Conservation (phyloP, 2,888 invertebrate species). For the Amphipoea lucens region DNA sequence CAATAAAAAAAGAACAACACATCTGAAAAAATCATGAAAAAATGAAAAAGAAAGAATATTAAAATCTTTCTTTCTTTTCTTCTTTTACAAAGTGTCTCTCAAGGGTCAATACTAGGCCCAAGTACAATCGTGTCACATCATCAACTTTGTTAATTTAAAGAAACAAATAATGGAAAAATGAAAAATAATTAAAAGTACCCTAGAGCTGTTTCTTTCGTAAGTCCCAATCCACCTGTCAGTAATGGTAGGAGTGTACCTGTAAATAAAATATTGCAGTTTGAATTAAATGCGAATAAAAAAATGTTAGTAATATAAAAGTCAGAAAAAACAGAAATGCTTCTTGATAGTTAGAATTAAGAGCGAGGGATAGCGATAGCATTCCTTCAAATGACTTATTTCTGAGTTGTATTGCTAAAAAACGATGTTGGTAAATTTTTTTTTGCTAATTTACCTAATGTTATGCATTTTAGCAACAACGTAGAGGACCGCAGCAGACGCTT, state of each 20-base stretch:
- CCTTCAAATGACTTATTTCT: not conserved
- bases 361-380: not conserved
- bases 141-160: not conserved
- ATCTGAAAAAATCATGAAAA: too few species aligned
- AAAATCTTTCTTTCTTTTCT: not conserved
- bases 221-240: slow-evolving; percentile 78
- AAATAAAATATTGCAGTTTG: slow-evolving; percentile 28
- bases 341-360: not conserved
- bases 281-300: not conserved
- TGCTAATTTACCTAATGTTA: slow-evolving; percentile 73
- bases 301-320: not conserved
- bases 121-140: too few species aligned
- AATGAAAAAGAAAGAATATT: not conserved
- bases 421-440: not conserved
- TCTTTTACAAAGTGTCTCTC: not conserved
- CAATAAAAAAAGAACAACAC: too few species aligned
- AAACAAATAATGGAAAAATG: not conserved
- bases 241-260: slow-evolving; percentile 75
- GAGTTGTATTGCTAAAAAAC: not conserved
- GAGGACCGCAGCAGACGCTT: slow-evolving; percentile 67
- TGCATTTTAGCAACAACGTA: slow-evolving; percentile 74
- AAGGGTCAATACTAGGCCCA: not conserved
- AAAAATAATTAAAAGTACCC: slow-evolving; percentile 65
- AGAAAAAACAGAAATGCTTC: not conserved
- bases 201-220: slow-evolving; percentile 71